These are phyloP conservation scores for Portevinia maculata DNA, from an alignment of 2,888 invertebrate genomes.

Conservation along the genomic window DNA sequence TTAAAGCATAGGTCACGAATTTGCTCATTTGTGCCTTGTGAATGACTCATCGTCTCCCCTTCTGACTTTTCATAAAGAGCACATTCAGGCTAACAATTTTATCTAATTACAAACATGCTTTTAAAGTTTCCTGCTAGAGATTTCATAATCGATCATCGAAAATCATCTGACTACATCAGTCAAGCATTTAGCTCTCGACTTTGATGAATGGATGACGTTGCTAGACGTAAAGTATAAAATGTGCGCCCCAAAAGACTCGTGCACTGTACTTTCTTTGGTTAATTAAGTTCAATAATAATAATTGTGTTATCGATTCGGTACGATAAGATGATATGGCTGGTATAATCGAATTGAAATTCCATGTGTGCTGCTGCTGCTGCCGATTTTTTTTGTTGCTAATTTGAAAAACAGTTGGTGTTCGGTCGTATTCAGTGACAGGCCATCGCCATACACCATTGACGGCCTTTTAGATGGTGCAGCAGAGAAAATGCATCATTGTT, in stretches of 20 bases:
- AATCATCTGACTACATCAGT: neutral
- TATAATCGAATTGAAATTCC: conserved; percentile 23
- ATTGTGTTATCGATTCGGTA: conserved; percentile 44
- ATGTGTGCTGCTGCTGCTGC: conserved; percentile 8
- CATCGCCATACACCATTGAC: conserved; percentile 7
- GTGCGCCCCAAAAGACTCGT: no score
- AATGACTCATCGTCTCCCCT: conserved; percentile 16
- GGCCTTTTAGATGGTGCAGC: neutral
- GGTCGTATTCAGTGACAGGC: neutral
- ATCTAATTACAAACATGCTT: conserved; percentile 20
- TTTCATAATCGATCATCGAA: conserved; percentile 12
- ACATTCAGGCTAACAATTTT: neutral
- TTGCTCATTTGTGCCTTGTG: conserved; percentile 6
- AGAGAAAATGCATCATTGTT: conserved; percentile 25
- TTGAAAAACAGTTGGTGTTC: conserved; percentile 8
- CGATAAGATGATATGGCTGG: conserved; percentile 19
- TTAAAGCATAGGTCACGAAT: conserved; percentile 28
- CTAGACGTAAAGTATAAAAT: neutral
- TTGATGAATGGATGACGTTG: conserved; percentile 16
- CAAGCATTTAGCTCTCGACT: conserved; percentile 9
- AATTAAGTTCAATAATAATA: conserved; percentile 32
- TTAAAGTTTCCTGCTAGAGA: conserved; percentile 8
- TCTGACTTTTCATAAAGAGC: conserved; percentile 4
- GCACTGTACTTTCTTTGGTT: neutral
- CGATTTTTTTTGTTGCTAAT: conserved; percentile 10